A percentile compares a stretch with the other conserved stretches of the same genome.
phyloP scores from a whole-genome alignment of 2,797 vertebrate genomes.

The Mus caroli region DNA sequence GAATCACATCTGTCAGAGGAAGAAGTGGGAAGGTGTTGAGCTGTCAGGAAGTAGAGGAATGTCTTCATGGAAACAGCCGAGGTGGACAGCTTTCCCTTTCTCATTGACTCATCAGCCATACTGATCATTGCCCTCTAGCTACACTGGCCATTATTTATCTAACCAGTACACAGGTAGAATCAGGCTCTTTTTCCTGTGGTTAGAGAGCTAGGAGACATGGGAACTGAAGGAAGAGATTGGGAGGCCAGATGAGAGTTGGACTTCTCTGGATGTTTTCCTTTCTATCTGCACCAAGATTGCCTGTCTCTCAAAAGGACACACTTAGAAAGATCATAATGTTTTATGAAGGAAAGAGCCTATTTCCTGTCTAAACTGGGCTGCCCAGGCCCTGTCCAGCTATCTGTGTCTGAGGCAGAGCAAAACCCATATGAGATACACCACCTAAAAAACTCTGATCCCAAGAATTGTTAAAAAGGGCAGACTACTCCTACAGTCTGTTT shows the following conservation, averaged over 20 bases:
- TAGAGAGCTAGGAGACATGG: neutral
- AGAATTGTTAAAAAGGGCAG: neutral
- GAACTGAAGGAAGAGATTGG: neutral
- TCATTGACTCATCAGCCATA: accelerated
- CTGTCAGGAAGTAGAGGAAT: neutral
- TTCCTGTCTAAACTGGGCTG: neutral
- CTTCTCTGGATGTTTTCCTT: neutral
- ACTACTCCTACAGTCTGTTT: neutral
- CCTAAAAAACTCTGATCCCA: neutral
- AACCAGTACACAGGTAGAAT: neutral
- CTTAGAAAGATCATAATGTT: accelerated
- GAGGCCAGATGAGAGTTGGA: neutral
- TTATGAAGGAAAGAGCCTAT: neutral
- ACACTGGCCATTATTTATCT: neutral
- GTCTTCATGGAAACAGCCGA: neutral
- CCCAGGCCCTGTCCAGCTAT: neutral
- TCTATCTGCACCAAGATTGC: neutral
- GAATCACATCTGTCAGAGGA: neutral
- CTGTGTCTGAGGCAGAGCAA: neutral
- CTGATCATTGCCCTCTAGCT: neutral
- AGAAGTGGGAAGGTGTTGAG: neutral
- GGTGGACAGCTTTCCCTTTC: neutral
- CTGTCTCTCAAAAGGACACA: neutral
- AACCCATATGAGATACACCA: neutral
- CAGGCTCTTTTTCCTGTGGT: neutral